These are phyloP conservation scores for Rhineura floridana DNA, from an alignment of 2,113 vertebrate genomes.

Conservation along the genomic window DNA sequence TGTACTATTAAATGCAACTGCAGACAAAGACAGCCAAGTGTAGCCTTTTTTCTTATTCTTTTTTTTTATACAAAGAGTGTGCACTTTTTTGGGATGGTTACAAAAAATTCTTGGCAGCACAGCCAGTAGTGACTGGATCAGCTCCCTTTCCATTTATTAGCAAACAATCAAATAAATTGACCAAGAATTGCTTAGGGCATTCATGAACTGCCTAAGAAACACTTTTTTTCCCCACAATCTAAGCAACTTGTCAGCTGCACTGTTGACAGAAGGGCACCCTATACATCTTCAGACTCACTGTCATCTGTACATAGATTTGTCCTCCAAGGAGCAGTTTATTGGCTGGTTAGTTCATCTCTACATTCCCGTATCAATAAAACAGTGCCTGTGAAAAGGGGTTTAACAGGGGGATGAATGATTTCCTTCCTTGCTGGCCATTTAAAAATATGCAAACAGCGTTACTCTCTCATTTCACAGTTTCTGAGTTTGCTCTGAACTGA, in stretches of 20 bases:
- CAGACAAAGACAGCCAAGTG: not conserved
- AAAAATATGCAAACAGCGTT: not conserved
- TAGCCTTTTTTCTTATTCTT: not conserved
- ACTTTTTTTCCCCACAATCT: not conserved
- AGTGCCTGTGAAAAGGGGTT: not conserved
- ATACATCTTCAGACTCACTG: not conserved
- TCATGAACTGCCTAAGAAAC: not conserved
- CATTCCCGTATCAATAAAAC: not conserved
- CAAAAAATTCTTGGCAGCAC: not conserved
- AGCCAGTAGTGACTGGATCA: not conserved
- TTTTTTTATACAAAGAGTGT: not conserved
- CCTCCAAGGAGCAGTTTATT: not conserved
- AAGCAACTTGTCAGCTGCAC: too few species aligned
- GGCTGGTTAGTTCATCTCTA: not conserved
- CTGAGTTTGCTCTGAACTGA: not conserved
- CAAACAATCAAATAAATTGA: not conserved
- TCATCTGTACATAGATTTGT: not conserved
- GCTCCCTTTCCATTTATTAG: not conserved
- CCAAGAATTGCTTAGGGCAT: not conserved
- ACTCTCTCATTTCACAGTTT: not conserved
- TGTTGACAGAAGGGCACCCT: not conserved
- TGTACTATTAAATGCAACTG: not conserved
- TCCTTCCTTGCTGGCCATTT: not conserved
- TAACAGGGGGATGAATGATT: not conserved
- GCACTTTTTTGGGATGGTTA: not conserved